Evolutionary conservation across 2,888 invertebrate species (phyloP), one percentile per base, ranked within the genome.

Genomic region (Stenoptilia bipunctidactyla): DNA sequence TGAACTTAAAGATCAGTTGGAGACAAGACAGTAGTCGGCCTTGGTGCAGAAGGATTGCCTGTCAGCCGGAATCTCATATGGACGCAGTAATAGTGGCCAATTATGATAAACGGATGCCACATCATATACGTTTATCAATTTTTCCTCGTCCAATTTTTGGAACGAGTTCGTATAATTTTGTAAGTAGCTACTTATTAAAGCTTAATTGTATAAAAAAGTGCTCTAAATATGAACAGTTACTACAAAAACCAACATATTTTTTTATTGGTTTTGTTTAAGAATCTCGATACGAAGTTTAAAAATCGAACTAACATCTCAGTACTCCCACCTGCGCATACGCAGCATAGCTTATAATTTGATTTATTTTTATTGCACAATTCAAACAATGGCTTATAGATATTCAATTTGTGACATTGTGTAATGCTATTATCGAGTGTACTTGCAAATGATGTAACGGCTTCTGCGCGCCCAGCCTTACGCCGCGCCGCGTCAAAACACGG

Each of bases 311-410:
- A 20, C 20, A 8, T 8, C 57, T 57, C 55, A 59, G 50, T 57
- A 61, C 59, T 56, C 55, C 57, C 60, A 20, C 3, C 4, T 20
- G 20, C 20, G 20, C 20, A 8, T 3, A 20, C 20, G 20, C 20
- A 37, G 35, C 34, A 38, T 36, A 41, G 40, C 15, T 25, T 25
- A 15, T 13, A 40, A 35, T 41, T 45, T 49, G 46, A 49, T 52
- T 48, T 50, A 51, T 48, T 41, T 37, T 39, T 12, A 42, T 40
- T 36, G 37, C 39, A 39, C 30, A 38, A 45, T 45, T 45, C 49
- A 54, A 55, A 65, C 60, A 63, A 63, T 66, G 49, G 55, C 49
- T 44, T 53, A 54, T 53, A 55, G 52, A 56, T 57, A 53, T 51
- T 53, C 52, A 50, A 53, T 56, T 52, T 54, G 53, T 52, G 53